Base-by-base conservation (phyloP, 1,140 invertebrate species). In the Xylocopa sonorina region DNA sequence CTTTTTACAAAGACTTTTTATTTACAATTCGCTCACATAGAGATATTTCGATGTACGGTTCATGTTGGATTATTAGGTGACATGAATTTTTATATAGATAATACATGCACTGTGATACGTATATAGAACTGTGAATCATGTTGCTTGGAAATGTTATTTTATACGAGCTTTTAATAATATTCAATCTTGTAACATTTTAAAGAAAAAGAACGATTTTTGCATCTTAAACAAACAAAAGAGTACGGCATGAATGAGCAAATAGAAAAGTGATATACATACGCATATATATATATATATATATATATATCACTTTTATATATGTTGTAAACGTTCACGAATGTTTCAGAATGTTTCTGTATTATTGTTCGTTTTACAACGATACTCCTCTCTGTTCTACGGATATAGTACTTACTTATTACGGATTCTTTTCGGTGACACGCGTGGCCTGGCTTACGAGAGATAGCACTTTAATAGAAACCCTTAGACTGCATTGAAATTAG, bases 61-160 rank as follows among this genome's bases (percentile, higher is more conserved):
- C 21, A 43, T 64, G 29, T 73, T 64, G 58, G 2, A 66, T 80
- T n/a, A n/a, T n/a, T 51, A 43, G 62, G 10, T 10, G 50, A 78
- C 34, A 80, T 55, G 48, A 6, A 72, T 69, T 66, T 74, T 83
- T 69, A 58, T 74, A 63, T 62, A 9, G 3, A 38, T 29, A 12
- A 55, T 67, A 69, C 51, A 72, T 72, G 57, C 69, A 80, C 82
- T 84, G 83, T 84, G 82, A 84, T 84, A 84, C 83, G 34, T 84
- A 76, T 84, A 76, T 84, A 84, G 66, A 76, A 80, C 69, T 63
- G 80, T 71, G 46, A 68, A 77, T 69, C 74, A 62, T 83, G 79
- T 80, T 80, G 57, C 16, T 57, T 74, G 41, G 41, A 58, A 46
- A 48, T 75, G 16, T 73, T n/a, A n/a, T n/a, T 57, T 46, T 48